Evolutionary conservation across 2,888 invertebrate genomes (phyloP), one percentile per base, ranked within the genome.

Genomic region (Erynnis tages): DNA sequence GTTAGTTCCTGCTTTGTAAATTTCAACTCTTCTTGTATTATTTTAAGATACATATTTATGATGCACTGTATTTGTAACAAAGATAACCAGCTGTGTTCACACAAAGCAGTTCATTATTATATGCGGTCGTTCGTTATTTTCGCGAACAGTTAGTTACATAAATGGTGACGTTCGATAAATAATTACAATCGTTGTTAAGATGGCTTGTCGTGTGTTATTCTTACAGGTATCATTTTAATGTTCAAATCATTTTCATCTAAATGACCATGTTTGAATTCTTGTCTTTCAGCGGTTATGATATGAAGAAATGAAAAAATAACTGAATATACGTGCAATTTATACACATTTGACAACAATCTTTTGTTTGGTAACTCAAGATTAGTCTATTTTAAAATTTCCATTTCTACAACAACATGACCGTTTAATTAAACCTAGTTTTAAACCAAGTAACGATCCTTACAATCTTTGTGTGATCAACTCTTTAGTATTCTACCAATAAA

Each of bases 111-210:
- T 21, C 35, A 11, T 37, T 37, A 43, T 27, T 43, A 23, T 29
- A 43, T 35, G 43, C 43, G 32, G 19, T 11, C 49, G 32, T 43
- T 50, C 13, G 43, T 50, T 50, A 50, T 48, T 50, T 50, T 50
- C 14, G 50, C 50, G 17, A 49, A 17, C 25, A 40, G 41, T 34
- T 49, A 40, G 49, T 25, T 41, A 14, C 40, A 34, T 49, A 49
- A 23, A 25, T 27, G 17, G 8, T 34, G n/a, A 37, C 37, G 29
- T 34, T 11, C 6, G 29, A 47, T 38, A 41, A 41, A 16, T 16
- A 38, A 27, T 27, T 37, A 10, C 16, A 34, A 30, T 19, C 16
- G 4, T 35, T 35, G 35, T 19, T 35, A n/a, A n/a, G 32, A 30
- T 7, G 8, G 34, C 16, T 4, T 35, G n/a, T 19, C 8, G 35